phyloP scores from a whole-genome alignment of 2,797 vertebrate species.

The Pristis pectinata region DNA sequence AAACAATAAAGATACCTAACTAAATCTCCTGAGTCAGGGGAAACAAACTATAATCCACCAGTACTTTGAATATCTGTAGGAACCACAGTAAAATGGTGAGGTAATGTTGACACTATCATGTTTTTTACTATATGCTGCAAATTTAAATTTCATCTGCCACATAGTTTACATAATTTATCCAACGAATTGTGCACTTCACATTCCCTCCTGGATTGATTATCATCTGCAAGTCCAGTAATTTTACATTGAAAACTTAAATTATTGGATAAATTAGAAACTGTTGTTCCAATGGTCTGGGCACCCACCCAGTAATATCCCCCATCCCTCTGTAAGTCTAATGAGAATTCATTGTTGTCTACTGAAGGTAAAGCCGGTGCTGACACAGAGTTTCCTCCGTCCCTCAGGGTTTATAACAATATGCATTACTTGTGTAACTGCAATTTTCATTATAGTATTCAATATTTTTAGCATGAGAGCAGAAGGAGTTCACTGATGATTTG shows the following conservation, averaged over 20 bases:
- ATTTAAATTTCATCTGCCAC: background rate
- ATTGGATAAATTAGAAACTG: background rate
- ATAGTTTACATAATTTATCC: background rate
- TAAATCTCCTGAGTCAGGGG: background rate
- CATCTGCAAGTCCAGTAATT: background rate
- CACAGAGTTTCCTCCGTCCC: background rate
- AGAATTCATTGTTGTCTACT: background rate
- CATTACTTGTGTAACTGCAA: background rate
- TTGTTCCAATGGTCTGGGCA: background rate
- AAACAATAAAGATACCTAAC: background rate
- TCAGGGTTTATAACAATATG: background rate
- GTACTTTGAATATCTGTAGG: background rate
- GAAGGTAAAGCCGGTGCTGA: background rate
- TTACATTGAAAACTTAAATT: background rate
- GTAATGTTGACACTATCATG: background rate
- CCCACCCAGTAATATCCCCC: background rate
- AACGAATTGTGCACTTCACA: background rate
- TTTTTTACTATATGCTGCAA: background rate
- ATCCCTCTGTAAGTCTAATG: background rate
- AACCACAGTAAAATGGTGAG: background rate
- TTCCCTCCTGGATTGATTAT: background rate
- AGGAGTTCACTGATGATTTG: background rate
- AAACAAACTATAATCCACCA: background rate
- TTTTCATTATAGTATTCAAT: background rate
- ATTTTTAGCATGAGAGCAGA: background rate